These are phyloP conservation scores for Eurystomus glaucurus DNA, from an alignment of 2,797 vertebrate genomes.

Conservation along the genomic window DNA sequence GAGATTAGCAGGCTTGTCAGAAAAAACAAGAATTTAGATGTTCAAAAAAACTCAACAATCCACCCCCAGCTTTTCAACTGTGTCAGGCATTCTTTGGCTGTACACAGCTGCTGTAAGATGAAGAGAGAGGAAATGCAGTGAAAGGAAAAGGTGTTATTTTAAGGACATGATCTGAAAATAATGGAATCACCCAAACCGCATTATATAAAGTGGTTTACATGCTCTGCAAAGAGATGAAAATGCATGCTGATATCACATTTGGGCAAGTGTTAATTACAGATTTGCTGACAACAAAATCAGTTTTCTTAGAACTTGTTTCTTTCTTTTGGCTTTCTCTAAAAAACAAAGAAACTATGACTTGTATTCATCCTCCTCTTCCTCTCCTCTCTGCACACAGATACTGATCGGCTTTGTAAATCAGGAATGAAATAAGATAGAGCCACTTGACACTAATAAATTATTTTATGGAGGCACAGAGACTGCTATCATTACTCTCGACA, in stretches of 20 bases:
- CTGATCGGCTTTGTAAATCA: background rate
- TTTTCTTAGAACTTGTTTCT: background rate
- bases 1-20: constrained; percentile 69
- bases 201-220: background rate
- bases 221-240: constrained; percentile 23
- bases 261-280: background rate
- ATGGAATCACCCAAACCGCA: background rate
- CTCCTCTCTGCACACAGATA: background rate
- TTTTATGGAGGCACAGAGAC: background rate
- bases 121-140: constrained; percentile 50
- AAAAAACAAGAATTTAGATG: constrained; percentile 68
- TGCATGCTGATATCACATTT: background rate
- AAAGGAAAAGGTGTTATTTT: constrained; percentile 73
- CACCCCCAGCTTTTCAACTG: constrained; percentile 58
- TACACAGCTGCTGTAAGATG: constrained; percentile 56
- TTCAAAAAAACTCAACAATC: constrained; percentile 61
- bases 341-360: background rate
- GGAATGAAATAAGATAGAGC: background rate
- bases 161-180: constrained; percentile 45
- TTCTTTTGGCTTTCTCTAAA: background rate
- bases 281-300: background rate
- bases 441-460: background rate
- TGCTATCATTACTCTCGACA: background rate
- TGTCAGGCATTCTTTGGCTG: constrained; percentile 64
- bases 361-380: background rate